Evolutionary conservation across 2,113 vertebrate genomes (phyloP).

Genomic region (Equus quagga): DNA sequence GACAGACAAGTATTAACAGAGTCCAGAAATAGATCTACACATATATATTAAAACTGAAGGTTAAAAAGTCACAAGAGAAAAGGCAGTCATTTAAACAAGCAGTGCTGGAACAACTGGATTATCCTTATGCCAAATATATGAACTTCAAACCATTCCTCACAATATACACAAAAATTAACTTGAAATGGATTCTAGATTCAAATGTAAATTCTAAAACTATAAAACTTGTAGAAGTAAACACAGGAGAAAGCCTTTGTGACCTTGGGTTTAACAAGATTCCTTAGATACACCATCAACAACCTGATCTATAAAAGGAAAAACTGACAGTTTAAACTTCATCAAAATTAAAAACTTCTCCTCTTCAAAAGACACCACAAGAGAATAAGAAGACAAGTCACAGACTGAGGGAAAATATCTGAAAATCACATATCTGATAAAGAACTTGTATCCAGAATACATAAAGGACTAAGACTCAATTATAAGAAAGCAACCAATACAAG

Average conservation of each 20-base stretch:
- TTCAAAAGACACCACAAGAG: background rate
- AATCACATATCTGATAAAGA: background rate
- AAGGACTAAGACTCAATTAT: background rate
- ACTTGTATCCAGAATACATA: background rate
- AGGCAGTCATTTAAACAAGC: background rate
- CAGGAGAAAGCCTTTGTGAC: background rate
- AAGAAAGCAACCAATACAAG: background rate
- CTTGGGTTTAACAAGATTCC: background rate
- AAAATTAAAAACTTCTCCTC: background rate
- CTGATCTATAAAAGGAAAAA: background rate
- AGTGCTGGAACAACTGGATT: background rate
- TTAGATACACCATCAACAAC: background rate
- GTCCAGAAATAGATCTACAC: background rate
- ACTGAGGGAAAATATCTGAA: background rate
- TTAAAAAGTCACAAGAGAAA: background rate
- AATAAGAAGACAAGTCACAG: background rate
- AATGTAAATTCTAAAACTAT: background rate
- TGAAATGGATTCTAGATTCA: background rate
- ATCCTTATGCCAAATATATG: background rate
- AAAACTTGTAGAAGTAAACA: background rate
- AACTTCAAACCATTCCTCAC: background rate
- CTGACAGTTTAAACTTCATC: background rate
- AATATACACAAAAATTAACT: background rate
- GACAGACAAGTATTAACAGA: background rate
- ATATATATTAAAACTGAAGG: background rate